Base-by-base conservation (phyloP, 2,888 invertebrate genomes). In the Folsomia candida region DNA sequence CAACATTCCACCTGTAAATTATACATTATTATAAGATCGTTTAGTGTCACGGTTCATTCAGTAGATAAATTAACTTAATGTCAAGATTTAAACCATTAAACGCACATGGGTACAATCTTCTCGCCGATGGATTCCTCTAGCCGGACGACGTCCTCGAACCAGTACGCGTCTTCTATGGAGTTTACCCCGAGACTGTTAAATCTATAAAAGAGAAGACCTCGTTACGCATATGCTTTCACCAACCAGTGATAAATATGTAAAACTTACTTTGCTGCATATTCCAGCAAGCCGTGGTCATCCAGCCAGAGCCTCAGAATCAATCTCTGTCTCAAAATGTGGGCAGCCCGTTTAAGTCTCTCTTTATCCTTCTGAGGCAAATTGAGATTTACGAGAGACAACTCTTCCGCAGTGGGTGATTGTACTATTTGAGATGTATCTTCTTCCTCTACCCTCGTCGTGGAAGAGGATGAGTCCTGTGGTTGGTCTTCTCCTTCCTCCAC, bases 101-200 rank as follows among this genome's bases (percentile, higher is more conserved):
- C n/a, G n/a, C 93, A n/a, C 80, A 79, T 79, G 27, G 79, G 79
- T 70, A 87, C 87, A 84, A 92, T 89, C 84, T 93, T 92, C 82
- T 91, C 91, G 75, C 91, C 91, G 73, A 94, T 86, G 24, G 90
- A 70, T 63, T 75, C 88, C 54, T 89, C 88, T 24, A 91, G 91
- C 70, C 89, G 88, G 70, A 89, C 88, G 47, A 78, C 59, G 83
- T 93, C 93, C 83, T 93, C 93, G 82, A 92, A 85, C 93, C 93
- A 93, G 84, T 93, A 93, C 29, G 93, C 93, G 84, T 94, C 93
- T 83, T 93, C 93, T 78, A 94, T 83, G n/a, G 91, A 90, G 65
- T 90, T 88, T 60, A 93, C 92, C 84, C 92, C 93, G 82, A 92
- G 87, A 58, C 76, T 76, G 70, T 78, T 80, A 51, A 80, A 78